Evolutionary conservation across 1,140 invertebrate species (phyloP).

Genomic region (Cyrtorhinus lividipennis): DNA sequence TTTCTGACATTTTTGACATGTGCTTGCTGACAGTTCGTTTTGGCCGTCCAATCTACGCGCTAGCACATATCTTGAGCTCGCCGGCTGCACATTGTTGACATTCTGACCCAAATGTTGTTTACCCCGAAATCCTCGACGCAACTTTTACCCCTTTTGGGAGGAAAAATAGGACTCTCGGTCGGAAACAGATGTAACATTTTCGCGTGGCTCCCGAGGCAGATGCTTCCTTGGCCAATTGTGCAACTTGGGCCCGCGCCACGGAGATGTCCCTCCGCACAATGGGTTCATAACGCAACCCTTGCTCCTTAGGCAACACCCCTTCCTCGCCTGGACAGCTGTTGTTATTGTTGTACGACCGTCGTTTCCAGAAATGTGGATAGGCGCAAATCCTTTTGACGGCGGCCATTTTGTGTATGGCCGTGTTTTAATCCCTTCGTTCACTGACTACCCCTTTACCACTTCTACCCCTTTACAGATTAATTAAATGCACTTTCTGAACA

Average conservation of each 20-base stretch:
- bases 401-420: no score
- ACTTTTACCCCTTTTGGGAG: not conserved
- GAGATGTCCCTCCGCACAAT: not conserved
- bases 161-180: not conserved
- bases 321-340: slow-evolving; percentile 9
- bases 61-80: no score
- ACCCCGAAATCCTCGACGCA: not conserved
- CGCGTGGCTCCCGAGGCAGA: not conserved
- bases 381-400: not conserved
- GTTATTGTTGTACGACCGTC: not conserved
- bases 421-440: not conserved
- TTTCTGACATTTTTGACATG: no score
- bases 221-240: slow-evolving; percentile 4
- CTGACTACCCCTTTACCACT: not conserved
- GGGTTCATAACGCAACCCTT: not conserved
- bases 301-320: not conserved
- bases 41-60: no score
- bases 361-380: not conserved
- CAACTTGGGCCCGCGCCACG: not conserved
- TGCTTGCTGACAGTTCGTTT: no score
- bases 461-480: not conserved
- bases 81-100: no score
- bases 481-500: not conserved
- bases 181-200: not conserved
- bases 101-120: not conserved